phyloP scores from a whole-genome alignment of 2,888 invertebrate species.

The Toxonevra muliebris region DNA sequence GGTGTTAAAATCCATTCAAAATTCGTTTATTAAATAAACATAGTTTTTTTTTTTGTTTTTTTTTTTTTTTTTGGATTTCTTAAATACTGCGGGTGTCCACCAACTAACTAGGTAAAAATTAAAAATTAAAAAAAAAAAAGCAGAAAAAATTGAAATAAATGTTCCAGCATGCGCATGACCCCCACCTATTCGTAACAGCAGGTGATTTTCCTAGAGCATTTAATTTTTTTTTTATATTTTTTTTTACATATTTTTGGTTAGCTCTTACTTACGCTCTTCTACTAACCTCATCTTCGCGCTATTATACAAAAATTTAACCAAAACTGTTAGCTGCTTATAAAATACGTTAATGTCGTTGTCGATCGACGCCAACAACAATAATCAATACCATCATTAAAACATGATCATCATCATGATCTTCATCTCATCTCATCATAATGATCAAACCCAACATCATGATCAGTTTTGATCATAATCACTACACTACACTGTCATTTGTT shows the following conservation, averaged over 20 bases:
- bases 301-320: not conserved
- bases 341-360: not conserved
- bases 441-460: not conserved
- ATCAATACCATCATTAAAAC: conserved; percentile 17
- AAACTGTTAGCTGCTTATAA: not conserved
- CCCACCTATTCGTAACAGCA: conserved; percentile 23
- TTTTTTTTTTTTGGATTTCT: not conserved
- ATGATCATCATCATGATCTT: no score
- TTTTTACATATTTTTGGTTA: not conserved
- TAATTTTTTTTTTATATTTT: not conserved
- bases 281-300: not conserved
- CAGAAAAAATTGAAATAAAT: not conserved
- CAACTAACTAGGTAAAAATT: conserved; percentile 1
- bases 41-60: conserved; percentile 10
- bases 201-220: conserved; percentile 27
- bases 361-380: not conserved
- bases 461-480: conserved; percentile 28
- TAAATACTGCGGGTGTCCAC: conserved; percentile 19
- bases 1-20: conserved; percentile 32
- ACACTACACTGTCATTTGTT: conserved; percentile 20
- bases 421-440: no score
- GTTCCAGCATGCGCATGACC: not conserved
- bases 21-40: conserved; percentile 24
- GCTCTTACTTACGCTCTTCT: not conserved
- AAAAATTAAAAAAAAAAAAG: conserved; percentile 11